Conservation (phyloP, 2,797 vertebrate species). For the Siniperca undulata region DNA sequence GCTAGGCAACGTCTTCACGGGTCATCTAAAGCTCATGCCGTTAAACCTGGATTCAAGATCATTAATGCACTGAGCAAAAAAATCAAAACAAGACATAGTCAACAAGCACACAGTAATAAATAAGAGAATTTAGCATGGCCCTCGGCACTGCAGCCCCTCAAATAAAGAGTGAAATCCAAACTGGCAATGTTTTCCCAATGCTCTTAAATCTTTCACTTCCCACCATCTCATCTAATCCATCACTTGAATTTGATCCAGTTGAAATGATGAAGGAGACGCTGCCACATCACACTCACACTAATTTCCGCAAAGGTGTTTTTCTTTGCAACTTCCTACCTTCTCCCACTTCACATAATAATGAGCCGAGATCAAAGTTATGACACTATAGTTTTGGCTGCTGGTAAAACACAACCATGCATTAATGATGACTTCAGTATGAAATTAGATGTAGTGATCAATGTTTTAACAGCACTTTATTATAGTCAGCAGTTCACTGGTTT, state of each 20-base stretch:
- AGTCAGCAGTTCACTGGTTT: conserved; percentile 9
- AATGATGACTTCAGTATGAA: not conserved
- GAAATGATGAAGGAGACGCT: conserved; percentile 42
- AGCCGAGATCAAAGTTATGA: conserved; percentile 30
- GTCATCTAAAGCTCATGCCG: conserved; percentile 13
- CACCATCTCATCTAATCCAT: conserved; percentile 42
- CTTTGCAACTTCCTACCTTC: conserved; percentile 23
- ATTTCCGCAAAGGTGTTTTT: conserved; percentile 12
- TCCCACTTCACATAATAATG: conserved; percentile 3
- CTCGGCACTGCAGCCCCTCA: conserved; percentile 3
- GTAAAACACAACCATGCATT: not conserved
- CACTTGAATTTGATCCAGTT: conserved; percentile 51
- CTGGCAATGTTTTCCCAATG: conserved; percentile 27
- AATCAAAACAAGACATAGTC: not conserved
- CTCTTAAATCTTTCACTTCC: conserved; percentile 53
- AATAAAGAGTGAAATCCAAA: conserved; percentile 34
- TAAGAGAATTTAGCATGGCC: conserved; percentile 21
- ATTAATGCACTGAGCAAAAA: conserved; percentile 13
- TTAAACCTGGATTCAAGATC: conserved; percentile 13
- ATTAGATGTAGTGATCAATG: conserved; percentile 35
- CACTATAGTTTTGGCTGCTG: not conserved
- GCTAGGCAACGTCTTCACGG: conserved; percentile 27
- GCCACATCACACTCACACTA: conserved; percentile 16
- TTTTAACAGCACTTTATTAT: conserved; percentile 14
- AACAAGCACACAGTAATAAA: conserved; percentile 38